These are phyloP conservation scores for Caenorhabditis latens DNA, from an alignment of 1,140 invertebrate genomes.

Conservation along the genomic window DNA sequence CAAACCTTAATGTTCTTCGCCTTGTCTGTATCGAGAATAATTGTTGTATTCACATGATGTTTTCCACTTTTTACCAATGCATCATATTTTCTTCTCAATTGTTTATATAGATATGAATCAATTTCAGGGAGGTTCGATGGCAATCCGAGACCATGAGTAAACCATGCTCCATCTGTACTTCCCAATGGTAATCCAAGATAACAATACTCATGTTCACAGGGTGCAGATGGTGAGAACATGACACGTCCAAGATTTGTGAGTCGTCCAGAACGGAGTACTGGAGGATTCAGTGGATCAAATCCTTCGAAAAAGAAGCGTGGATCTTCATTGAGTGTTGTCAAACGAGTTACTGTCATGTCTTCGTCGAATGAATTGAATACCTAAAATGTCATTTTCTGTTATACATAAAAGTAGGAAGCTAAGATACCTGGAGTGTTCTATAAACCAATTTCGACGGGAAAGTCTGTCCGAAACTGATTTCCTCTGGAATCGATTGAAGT, in stretches of 20 bases:
- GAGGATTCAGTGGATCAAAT: constrained; percentile 54
- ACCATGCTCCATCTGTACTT: constrained; percentile 82
- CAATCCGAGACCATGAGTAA: constrained; percentile 84
- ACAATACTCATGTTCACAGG: constrained; percentile 83
- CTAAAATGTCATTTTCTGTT: constrained; percentile 58
- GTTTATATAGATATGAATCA: constrained; percentile 79
- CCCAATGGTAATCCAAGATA: constrained; percentile 83
- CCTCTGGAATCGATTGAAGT: constrained; percentile 87
- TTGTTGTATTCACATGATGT: constrained; percentile 82
- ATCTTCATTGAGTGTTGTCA: constrained; percentile 69
- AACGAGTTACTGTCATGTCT: constrained; percentile 68
- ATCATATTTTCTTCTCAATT: constrained; percentile 78
- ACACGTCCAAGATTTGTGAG: constrained; percentile 79
- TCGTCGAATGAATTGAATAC: constrained; percentile 72
- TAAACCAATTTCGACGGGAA: constrained; percentile 85
- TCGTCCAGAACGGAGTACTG: constrained; percentile 60
- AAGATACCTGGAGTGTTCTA: constrained; percentile 80
- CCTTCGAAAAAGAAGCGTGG: constrained; percentile 71
- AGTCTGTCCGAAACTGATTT: constrained; percentile 83
- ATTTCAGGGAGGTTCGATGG: constrained; percentile 81
- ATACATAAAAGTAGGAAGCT: neutral
- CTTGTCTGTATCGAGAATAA: constrained; percentile 85
- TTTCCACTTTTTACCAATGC: constrained; percentile 74
- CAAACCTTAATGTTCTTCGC: constrained; percentile 77
- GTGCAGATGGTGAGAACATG: constrained; percentile 83